Evolutionary conservation across 1,140 invertebrate genomes (phyloP), one percentile per base, ranked within the genome.

Genomic region (Eumeta japonica): DNA sequence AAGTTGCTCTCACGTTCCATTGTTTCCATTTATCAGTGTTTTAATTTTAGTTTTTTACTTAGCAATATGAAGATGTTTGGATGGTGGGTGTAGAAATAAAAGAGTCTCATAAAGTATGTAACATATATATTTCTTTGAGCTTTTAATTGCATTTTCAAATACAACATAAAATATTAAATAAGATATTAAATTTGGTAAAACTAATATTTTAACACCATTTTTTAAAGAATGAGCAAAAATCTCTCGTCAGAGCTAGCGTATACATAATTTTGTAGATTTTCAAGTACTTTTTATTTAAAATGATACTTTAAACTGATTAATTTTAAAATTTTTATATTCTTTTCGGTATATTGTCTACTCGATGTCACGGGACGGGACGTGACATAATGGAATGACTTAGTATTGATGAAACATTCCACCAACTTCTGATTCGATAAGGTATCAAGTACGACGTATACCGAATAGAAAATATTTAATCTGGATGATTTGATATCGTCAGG

Each of bases 121-220:
- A 77, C 75, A 77, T 77, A 77, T 75, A 77, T 77, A 77, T 77
- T 76, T 75, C 73, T 77, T 77, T 77, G 75, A 77, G 75, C 75
- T 77, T 77, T 77, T 76, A 77, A 74, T 77, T 77, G 75, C 75
- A 75, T 76, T 77, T 76, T 75, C 71, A 72, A 75, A 77, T 77
- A 77, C 73, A 77, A 75, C 73, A 77, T 74, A 75, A 77, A 77
- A 77, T 77, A 77, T 77, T 73, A 75, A 77, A 77, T 77, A 77
- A 76, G 71, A 75, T 71, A 75, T 71, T 70, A 65, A 70, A 77
- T 77, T 77, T 77, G 71, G 75, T 77, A 76, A 77, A 76, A 77
- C 75, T 65, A 77, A 75, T 76, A 68, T 71, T 70, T 70, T 56
- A 71, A 73, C 68, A 73, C 64, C 57, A 56, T 57, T 68, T 64